Evolutionary conservation across 2,888 invertebrate genomes (phyloP).

Genomic region (Strigamia maritima): DNA sequence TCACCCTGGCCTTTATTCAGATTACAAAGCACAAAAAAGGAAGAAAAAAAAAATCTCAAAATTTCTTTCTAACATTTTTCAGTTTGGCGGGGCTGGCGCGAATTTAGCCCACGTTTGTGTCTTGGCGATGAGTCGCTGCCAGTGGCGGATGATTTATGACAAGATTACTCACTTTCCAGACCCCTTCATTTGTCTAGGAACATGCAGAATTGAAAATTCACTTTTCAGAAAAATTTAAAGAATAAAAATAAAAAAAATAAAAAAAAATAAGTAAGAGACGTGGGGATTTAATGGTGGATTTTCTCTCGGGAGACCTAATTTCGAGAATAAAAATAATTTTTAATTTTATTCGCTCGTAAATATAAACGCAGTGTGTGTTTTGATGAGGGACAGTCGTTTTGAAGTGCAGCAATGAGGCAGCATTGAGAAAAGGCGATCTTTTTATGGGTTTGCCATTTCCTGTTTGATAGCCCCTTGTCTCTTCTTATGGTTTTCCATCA

Average conservation of each 20-base stretch:
- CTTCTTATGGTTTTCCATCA: slow-evolving; percentile 34
- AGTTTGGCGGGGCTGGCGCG: not conserved
- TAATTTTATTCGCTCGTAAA: slow-evolving; percentile 25
- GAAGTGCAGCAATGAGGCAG: not conserved
- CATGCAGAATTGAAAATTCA: not conserved
- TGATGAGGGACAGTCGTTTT: slow-evolving; percentile 17
- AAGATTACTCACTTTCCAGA: slow-evolving; percentile 16
- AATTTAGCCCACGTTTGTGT: not conserved
- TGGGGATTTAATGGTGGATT: not conserved
- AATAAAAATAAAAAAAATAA: too few species aligned
- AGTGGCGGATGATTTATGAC: slow-evolving; percentile 23
- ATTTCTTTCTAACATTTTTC: not conserved
- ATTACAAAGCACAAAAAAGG: not conserved
- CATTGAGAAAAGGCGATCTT: slow-evolving; percentile 21
- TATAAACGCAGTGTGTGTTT: not conserved
- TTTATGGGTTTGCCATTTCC: slow-evolving; percentile 32
- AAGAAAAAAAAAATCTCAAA: not conserved
- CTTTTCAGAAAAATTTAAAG: not conserved
- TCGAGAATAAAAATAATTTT: not conserved
- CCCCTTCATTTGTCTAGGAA: slow-evolving; percentile 22
- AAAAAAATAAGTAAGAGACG: not conserved
- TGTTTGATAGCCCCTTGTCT: slow-evolving; percentile 30
- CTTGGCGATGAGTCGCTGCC: slow-evolving; percentile 1
- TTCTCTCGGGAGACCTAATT: not conserved
- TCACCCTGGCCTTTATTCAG: not conserved